Evolutionary conservation across 1,140 invertebrate species (phyloP), one percentile per base, ranked within the genome.

Genomic region (Onthophagus taurus): DNA sequence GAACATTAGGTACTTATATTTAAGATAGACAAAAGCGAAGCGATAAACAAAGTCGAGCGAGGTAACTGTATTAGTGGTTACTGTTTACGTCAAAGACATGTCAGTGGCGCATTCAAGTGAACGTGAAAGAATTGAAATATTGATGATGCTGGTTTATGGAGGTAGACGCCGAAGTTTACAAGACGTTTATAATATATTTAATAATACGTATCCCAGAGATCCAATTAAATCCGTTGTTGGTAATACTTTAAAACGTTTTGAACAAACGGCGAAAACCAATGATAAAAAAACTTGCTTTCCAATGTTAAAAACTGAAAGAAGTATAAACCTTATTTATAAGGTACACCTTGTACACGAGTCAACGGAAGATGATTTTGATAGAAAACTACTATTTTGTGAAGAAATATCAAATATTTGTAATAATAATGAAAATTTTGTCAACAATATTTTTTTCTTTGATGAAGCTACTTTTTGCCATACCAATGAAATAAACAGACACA

Each of bases 391-490:
- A 26, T 26, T 26, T 26, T 26, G 23, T 26, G 23, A 33, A 33
- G 14, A 33, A 8, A 33, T 6, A 14, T 12, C 9, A 33, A 14
- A 14, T 33, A 33, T 33, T 33, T 33, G 31, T 13, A 33, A 33
- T 33, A 16, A 33, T 33, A 33, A 16, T 7, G 31, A 33, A 7
- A 33, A 33, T 33, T 6, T 33, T 33, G 31, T 33, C 45, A 19
- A 39, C 35, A 45, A 45, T 24, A 42, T 46, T 26, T 4, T 45
- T 3, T 49, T 42, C 38, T 41, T 30, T 45, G 44, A 46, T 34
- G 24, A 44, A 18, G 17, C 42, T 36, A 34, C 24, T 30, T 49
- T 44, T 48, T 44, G 17, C 31, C 34, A 29, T 44, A 44, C 18
- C 16, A 42, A 34, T 20, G 31, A 43, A 17, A 42, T 48, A 30